Evolutionary conservation across 2,888 invertebrate species (phyloP).

Genomic region (Parthenolecanium corni): DNA sequence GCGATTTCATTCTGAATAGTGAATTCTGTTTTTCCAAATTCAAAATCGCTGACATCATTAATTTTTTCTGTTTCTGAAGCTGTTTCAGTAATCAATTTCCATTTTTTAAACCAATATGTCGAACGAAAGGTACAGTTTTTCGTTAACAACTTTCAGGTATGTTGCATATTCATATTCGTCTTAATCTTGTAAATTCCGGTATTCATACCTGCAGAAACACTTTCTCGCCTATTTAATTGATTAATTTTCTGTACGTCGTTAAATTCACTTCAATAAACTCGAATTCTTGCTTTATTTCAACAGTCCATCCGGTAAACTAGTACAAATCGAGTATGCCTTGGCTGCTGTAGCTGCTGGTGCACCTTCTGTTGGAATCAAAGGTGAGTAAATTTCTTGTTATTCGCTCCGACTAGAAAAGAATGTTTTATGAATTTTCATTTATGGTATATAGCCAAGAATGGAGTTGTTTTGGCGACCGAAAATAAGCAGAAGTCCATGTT

Average conservation of each 20-base stretch:
- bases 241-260: neutral
- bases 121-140: conserved; percentile 93
- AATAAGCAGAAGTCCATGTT: conserved; percentile 95
- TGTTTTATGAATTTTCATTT: neutral
- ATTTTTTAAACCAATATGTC: conserved; percentile 55
- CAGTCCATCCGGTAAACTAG: conserved; percentile 97
- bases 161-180: conserved; percentile 26
- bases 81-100: too few species aligned
- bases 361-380: conserved; percentile 96
- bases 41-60: too few species aligned
- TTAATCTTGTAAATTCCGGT: neutral
- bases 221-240: neutral
- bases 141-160: conserved; percentile 75
- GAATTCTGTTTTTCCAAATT: too few species aligned
- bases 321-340: conserved; percentile 98
- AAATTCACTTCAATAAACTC: conserved; percentile 13
- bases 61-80: too few species aligned
- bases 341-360: conserved; percentile 98
- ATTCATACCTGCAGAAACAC: neutral
- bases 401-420: too few species aligned
- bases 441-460: conserved; percentile 70
- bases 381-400: conserved; percentile 48
- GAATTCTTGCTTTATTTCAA: conserved; percentile 35
- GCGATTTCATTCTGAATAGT: too few species aligned
- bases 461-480: conserved; percentile 95